Conservation (phyloP, 2,888 invertebrate genomes). For the Dione juno region DNA sequence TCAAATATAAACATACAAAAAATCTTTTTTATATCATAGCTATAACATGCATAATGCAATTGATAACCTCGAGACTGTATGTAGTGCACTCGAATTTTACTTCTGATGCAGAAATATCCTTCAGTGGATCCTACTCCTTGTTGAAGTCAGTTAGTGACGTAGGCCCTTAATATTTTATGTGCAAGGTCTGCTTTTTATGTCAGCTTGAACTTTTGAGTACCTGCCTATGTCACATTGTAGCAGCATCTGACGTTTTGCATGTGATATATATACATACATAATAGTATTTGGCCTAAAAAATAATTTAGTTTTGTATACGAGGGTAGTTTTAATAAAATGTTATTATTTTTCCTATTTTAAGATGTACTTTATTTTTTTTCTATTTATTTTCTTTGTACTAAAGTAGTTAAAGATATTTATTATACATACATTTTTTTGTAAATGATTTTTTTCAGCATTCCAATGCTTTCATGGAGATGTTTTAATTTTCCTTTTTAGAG, state of each 20-base stretch:
- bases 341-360: no score
- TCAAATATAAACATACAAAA: not conserved
- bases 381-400: no score
- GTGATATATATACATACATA: not conserved
- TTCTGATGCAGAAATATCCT: slow-evolving; percentile 2
- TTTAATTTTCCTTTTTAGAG: no score
- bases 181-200: slow-evolving; percentile 11
- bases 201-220: slow-evolving; percentile 18
- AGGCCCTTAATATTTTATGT: slow-evolving; percentile 3
- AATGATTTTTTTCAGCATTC: no score
- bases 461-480: no score
- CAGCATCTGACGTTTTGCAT: not conserved
- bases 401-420: no score
- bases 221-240: not conserved
- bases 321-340: no score
- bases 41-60: not conserved
- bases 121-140: not conserved
- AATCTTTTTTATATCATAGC: not conserved
- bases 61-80: not conserved
- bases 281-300: no score
- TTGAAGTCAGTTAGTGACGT: slow-evolving; percentile 6
- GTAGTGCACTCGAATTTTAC: slow-evolving; percentile 2
- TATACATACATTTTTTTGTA: no score
- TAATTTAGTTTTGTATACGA: no score
- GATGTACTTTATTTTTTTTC: no score